Conservation (phyloP, 2,888 invertebrate genomes). For the Lucinisca nassula region DNA sequence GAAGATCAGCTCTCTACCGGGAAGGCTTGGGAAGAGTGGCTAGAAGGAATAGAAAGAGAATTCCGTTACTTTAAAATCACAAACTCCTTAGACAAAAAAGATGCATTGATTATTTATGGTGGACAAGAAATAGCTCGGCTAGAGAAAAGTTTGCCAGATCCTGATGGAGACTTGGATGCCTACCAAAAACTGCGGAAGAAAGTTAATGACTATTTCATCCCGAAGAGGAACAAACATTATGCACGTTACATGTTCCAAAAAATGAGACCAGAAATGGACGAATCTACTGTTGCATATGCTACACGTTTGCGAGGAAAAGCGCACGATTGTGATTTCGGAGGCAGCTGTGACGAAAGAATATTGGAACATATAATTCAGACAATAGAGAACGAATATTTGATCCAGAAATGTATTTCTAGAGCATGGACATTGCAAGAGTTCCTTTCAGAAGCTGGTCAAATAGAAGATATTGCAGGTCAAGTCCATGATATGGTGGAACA, state of each 20-base stretch:
- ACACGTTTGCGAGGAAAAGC: constrained; percentile 4
- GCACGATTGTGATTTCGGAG: background rate
- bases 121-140: constrained; percentile 28
- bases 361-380: constrained; percentile 22
- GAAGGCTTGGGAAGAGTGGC: constrained; percentile 41
- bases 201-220: constrained; percentile 43
- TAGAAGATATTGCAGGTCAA: constrained; percentile 3
- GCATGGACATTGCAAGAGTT: background rate
- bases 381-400: background rate
- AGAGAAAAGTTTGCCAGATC: constrained; percentile 27
- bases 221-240: constrained; percentile 15
- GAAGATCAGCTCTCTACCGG: constrained; percentile 19
- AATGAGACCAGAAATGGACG: background rate
- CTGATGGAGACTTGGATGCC: background rate
- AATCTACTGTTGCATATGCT: constrained; percentile 5
- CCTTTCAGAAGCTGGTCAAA: constrained; percentile 15
- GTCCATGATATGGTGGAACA: background rate
- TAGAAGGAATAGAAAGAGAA: constrained; percentile 45
- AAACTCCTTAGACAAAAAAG: constrained; percentile 32
- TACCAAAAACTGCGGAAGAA: constrained; percentile 32
- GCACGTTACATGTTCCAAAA: background rate
- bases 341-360: background rate
- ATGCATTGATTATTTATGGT: constrained; percentile 38
- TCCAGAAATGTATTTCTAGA: constrained; percentile 10
- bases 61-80: constrained; percentile 37